Evolutionary conservation across 1,140 invertebrate species (phyloP), one percentile per base, ranked within the genome.

Genomic region (Reticulitermes speratus): DNA sequence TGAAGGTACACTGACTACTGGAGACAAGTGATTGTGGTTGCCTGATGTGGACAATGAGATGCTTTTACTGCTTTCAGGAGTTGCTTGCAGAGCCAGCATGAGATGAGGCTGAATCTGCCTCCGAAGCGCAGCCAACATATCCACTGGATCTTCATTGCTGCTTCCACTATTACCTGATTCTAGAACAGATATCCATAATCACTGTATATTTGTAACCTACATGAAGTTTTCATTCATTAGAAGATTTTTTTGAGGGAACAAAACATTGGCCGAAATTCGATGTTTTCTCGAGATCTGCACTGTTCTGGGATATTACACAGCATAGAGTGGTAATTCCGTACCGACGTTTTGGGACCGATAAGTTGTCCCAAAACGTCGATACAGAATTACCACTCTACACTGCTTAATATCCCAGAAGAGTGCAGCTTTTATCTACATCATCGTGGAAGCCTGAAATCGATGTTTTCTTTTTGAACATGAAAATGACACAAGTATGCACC

Each of bases 61-160:
- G 38, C 38, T 84, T 9, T 88, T 87, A 85, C 88, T 87, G 32
- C 90, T 87, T 86, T 91, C 87, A 86, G 89, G 90, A 6, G 90
- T 90, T 48, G 91, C 89, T n/a, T 91, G 87, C 12, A 91, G 90
- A 14, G 94, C 94, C 90, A 94, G 93, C 90, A 94, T 92, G 84
- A 94, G 88, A 88, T 94, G 94, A 59, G 94, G 94, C 87, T 94
- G 94, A 88, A 94, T 93, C 89, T 94, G 93, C 38, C 93, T 91
- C 16, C 94, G 92, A 87, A 94, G 90, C 83, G 94, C 94, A 59
- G 93, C 93, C 87, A 95, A 90, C 92, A 95, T 94, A n/a, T 94
- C 93, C 69, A 93, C 93, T 88, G 90, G 92, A 87, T 91, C 88
- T 84, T 89, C 89, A 45, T 32, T 44, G 69, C 89, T 87, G 14